Base-by-base conservation (phyloP, 2,797 vertebrate species). In the Antrozous pallidus region DNA sequence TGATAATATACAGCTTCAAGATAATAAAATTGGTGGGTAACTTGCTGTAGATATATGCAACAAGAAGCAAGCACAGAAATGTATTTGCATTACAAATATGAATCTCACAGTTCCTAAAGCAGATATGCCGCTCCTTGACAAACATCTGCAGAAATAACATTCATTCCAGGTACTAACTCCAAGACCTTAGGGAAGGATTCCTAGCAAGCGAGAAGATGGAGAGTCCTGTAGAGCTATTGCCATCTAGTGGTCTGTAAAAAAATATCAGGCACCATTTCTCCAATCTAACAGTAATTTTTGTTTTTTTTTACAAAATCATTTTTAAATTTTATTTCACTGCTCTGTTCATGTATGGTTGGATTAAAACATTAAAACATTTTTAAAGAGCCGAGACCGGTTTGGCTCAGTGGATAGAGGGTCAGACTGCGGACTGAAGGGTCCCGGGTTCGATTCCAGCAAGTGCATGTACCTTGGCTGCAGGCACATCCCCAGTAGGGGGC, bases 1-100 rank as follows among this genome's bases (percentile, higher is more conserved):
- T 95, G 88, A 90, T 94, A 94, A 96, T 94, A 96, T 96, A 96
- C n/a, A 78, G 65, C 67, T 71, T 56, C 56, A 86, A 90, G 88
- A 88, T 95, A 92, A 96, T 96, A 88, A 97, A 91, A 95, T 82
- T 80, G 73, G 65, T 69, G 38, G 65, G 36, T 80, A 93, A 75
- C 45, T 75, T 97, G 82, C 28, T 81, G 63, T 45, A 49, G 84
- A 95, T 16, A 33, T 36, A 94, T 40, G 42, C 81, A 85, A 80
- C 61, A 38, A 90, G 38, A 85, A 92, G 51, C 20, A 88, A 86
- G 61, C 40, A 54, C 24, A 63, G 40, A 78, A 94, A 92, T 75
- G 45, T 3, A 47, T 92, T 96, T 92, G 73, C 94, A 84, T 91
- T 93, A 92, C 65, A 75, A 90, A 85, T 91, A 90, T 89, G 74